Evolutionary conservation across 2,113 vertebrate genomes (phyloP), one percentile per base, ranked within the genome.

Genomic region (Rhodinocichla rosea): DNA sequence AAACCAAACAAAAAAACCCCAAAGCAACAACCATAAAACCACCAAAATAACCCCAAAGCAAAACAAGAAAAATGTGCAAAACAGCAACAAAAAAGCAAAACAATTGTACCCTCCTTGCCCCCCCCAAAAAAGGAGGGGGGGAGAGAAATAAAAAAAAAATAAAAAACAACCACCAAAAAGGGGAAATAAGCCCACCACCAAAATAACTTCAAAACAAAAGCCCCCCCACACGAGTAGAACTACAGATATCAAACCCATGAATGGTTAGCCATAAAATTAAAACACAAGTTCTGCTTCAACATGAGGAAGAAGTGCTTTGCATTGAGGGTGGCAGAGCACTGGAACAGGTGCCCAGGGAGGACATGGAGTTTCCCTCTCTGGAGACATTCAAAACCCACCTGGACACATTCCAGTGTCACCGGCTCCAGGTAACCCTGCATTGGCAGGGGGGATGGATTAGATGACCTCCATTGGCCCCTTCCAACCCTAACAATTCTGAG

Each of bases 181-280:
- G 19, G 5, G 7, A 3, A 13, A 49, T 4, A 22, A 10, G 14
- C 5, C 6, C 7, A 13, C 6, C 7, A 13, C 19, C 28, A 39
- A 47, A 87, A 62, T n/a, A 62, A 28, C 15, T 39, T 15, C 18
- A 7, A 78, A 69, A 19, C 13, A 52, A 59, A 42, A n/a, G 2
- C 3, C 23, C 1, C 1, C 27, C 0, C 15, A 7, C 12, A 20
- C 3, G 1, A 45, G 47, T 19, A 70, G 47, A 55, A 14, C 8
- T 16, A 7, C 24, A 17, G 11, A 17, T 20, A 24, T 24, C 20
- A 21, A 30, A 1, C 24, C 16, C 6, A 0, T 12, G 30, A 16
- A 47, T 32, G 35, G 6, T 63, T 47, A 30, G 47, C 40, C 28
- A 26, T 30, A 23, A 30, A 30, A 17, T 13, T 55, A 40, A 40